phyloP scores from a whole-genome alignment of 2,797 vertebrate species.

The Kryptopterus vitreolus region DNA sequence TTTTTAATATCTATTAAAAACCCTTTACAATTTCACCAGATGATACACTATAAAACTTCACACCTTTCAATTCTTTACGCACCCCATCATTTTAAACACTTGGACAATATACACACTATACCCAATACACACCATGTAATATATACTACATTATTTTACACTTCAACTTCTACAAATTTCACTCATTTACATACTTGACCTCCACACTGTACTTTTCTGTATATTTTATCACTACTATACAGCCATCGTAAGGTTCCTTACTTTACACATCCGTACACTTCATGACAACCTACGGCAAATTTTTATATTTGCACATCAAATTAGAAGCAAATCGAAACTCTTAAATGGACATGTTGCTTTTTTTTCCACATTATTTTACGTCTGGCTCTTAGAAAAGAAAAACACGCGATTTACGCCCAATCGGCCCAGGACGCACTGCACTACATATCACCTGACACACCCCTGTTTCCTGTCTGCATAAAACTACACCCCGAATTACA shows the following conservation, averaged over 20 bases:
- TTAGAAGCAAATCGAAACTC: background rate
- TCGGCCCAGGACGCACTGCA: background rate
- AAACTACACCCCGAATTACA: constrained; percentile 29
- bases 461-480: constrained; percentile 12
- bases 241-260: too few relatives aligned
- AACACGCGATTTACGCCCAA: constrained; percentile 19
- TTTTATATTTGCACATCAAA: background rate
- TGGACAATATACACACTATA: background rate
- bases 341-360: background rate
- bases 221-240: background rate
- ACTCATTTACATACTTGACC: background rate
- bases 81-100: background rate
- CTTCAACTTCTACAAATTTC: too few relatives aligned
- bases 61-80: background rate
- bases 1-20: too few relatives aligned
- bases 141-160: background rate
- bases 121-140: background rate
- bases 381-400: background rate
- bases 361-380: constrained; percentile 8
- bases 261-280: background rate
- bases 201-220: too few relatives aligned
- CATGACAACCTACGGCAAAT: background rate
- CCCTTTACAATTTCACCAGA: background rate
- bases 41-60: background rate
- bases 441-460: constrained; percentile 15